Evolutionary conservation across 2,888 invertebrate genomes (phyloP), one percentile per base, ranked within the genome.

Genomic region (Acrobeloides nanus): DNA sequence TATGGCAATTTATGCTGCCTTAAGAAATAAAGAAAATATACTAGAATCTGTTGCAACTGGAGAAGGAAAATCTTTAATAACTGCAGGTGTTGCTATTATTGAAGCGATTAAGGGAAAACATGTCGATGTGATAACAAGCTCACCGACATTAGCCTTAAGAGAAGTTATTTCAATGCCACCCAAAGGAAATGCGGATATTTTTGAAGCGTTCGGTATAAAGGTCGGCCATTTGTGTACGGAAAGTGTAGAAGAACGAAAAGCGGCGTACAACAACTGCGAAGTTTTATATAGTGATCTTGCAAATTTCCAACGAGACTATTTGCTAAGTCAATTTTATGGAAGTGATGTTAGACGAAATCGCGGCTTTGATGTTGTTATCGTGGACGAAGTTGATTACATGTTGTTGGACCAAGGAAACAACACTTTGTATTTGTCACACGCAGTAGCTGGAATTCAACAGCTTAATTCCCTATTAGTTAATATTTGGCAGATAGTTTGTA

Each of bases 341-440:
- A 59, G 69, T 48, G 70, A 70, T 23, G 68, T 72, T 15, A 41
- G 66, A 27, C 65, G 69, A 4, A 57, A 61, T 18, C 60, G 72
- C 25, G 52, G 44, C 4, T 68, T 66, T 45, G 56, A 62, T 10
- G 60, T 56, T 15, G 68, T 75, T 0, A 69, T 77, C 7, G 63
- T 76, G 3, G 77, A 77, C 50, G 77, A 77, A 61, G 76, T 76
- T 0, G 77, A 77, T 50, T 74, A 71, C 48, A 75, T 77, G 75
- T 48, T 76, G 29, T 60, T 77, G 3, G 77, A 77, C 55, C 74
- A 75, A 38, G 75, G 75, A 4, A 72, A 68, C 38, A 72, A 76
- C 51, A 72, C 74, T 26, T 61, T 75, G 3, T 74, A 75, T 42
- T 57, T 77, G 26, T 74, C 74, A 1, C 68, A 74, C 29, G 64